Base-by-base conservation (phyloP, 2,888 invertebrate genomes). In the Hypsopygia costalis region DNA sequence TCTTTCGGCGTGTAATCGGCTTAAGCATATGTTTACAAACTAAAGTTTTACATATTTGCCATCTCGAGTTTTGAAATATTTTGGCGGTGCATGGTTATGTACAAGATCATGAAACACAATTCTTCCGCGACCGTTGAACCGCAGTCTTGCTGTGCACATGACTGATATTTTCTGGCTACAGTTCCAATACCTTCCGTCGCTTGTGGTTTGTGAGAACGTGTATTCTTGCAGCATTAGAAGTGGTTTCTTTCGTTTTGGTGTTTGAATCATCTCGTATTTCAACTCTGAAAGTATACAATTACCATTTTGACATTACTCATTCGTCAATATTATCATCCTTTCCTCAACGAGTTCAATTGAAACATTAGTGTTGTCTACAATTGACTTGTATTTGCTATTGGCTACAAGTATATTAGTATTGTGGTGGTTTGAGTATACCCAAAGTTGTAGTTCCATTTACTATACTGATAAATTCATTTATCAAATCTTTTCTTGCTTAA, bases 121-220 rank as follows among this genome's bases (percentile, higher is more conserved):
- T n/a, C 20, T 6, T 9, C 32, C 30, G 11, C 7, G 11, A 5
- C 31, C 40, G 30, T 34, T 30, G 25, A 35, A 41, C 25, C 31
- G 12, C 6, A 36, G 9, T 5, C 30, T 32, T 2, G 39, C 39
- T 2, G 16, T 11, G 20, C 39, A 36, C 7, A 22, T 64, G 1
- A 47, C 44, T 0, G 66, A 54, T 0, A 44, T 40, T 35, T 74
- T 79, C 46, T 57, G 70, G 22, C 70, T 73, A 39, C 82, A 82
- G 40, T 76, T 67, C 72, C 79, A 75, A 35, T 82, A 81, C 1
- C 78, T 52, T 0, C 35, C 45, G 33, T 75, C 69, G 34, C 54
- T 67, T 0, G 72, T 77, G 0, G 77, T 71, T 44, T 20, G 25
- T 1, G 11, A 4, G 6, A 25, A 34, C 1, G 21, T 32, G 32